Base-by-base conservation (phyloP, 2,113 vertebrate species). In the rat (Rattus norvegicus) region DNA sequence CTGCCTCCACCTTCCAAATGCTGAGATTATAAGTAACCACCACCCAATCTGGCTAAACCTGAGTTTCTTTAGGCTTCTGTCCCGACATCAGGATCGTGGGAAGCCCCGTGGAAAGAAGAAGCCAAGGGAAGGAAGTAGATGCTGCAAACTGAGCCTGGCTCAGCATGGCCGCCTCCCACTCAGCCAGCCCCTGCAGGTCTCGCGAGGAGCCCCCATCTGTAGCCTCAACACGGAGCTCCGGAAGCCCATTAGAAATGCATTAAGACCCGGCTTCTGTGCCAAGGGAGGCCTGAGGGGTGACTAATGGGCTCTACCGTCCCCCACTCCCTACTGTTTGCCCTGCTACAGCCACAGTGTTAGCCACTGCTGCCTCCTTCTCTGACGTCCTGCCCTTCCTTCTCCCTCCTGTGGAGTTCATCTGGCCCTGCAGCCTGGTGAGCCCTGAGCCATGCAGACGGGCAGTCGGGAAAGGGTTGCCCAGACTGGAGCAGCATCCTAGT, bases 241-340 rank as follows among this genome's bases (percentile, higher is more conserved):
- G 54, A 43, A 70, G 63, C 70, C 36, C 54, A 93, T 95, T 88
- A 88, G 92, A 92, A 95, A 90, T 28, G 52, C 70, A 70, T 85
- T 54, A 63, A 54, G 87, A 54, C 54, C 14, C 24, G 61, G 47
- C 56, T 91, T 81, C 90, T 9, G n/a, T 56, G 52, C 65, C 49
- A 73, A 72, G 49, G 49, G n/a, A 43, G 67, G 22, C 77, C 19
- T 3, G 47, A 24, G 36, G 33, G 88, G 54, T 75, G 26, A 88
- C 77, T 5, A 43, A 84, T 49, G 73, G 1, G 4, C 61, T 52
- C 13, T 73, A 12, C 11, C 0, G 3, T 5, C 17, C 86, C 3
- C 54, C 13, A 10, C 3, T 0, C n/a, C 17, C 47, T 0, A 0
- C 81, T 22, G 3, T 47, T 72, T 11, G 6, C 0, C 0, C 26